Percentiles rank a stretch among this genome's conserved stretches.
Conservation (phyloP, 2,797 vertebrate species). For the Capromys pilorides region DNA sequence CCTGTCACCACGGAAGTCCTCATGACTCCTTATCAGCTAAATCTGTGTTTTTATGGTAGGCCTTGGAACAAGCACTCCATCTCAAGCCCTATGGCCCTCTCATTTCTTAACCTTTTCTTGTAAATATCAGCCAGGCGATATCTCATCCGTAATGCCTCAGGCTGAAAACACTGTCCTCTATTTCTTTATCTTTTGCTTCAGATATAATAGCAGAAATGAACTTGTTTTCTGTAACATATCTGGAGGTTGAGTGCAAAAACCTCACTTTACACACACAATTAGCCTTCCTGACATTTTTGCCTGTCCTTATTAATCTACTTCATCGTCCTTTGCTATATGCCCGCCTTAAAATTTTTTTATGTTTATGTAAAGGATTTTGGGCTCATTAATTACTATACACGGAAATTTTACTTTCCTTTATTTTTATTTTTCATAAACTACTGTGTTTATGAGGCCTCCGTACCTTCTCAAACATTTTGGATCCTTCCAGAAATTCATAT, state of each 20-base stretch:
- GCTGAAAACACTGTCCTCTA: neutral
- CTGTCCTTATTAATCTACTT: neutral
- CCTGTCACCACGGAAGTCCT: neutral
- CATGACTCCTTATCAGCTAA: neutral
- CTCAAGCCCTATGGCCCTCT: neutral
- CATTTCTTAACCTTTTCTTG: neutral
- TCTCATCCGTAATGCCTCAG: neutral
- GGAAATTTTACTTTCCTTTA: neutral
- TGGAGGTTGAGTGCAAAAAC: neutral
- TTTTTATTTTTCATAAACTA: neutral
- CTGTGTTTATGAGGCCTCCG: neutral
- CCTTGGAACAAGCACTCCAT: neutral
- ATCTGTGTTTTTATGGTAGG: neutral
- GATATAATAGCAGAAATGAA: neutral
- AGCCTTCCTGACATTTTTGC: neutral
- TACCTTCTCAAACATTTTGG: neutral
- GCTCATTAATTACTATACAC: neutral
- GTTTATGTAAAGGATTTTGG: neutral
- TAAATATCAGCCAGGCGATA: neutral
- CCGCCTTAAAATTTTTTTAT: neutral
- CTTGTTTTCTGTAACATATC: conserved; percentile 3
- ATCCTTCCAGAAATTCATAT: conserved; percentile 14
- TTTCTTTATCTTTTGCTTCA: conserved; percentile 11
- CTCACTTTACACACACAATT: neutral
- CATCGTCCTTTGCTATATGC: neutral